Conservation (phyloP, 1,140 invertebrate species). For the Amyelois transitella region DNA sequence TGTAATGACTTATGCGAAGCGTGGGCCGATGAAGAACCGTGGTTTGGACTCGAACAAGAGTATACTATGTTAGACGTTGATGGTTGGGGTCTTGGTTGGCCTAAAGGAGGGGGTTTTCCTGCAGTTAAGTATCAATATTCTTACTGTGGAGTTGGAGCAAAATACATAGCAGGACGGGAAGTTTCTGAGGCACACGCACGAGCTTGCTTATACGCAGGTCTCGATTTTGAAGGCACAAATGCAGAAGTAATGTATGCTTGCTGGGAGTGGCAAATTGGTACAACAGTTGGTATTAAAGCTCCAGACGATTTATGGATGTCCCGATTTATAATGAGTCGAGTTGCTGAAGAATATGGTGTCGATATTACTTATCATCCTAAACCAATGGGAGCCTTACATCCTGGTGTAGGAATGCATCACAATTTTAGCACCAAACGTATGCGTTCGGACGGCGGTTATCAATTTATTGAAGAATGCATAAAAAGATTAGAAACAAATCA, state of each 20-base stretch:
- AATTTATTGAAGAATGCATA: constrained; percentile 84
- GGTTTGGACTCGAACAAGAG: constrained; percentile 94
- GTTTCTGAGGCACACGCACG: constrained; percentile 82
- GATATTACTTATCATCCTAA: constrained; percentile 92
- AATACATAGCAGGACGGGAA: constrained; percentile 92
- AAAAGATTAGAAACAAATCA: constrained; percentile 89
- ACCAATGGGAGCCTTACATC: constrained; percentile 93
- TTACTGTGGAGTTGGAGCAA: constrained; percentile 94
- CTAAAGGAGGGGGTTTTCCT: constrained; percentile 84
- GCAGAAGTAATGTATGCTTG: constrained; percentile 97
- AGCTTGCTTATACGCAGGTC: constrained; percentile 90
- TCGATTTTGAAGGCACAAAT: constrained; percentile 93
- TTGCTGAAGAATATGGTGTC: constrained; percentile 94
- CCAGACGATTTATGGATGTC: constrained; percentile 95
- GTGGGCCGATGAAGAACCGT: constrained; percentile 87
- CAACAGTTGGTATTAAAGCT: constrained; percentile 87
- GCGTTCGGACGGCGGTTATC: constrained; percentile 86
- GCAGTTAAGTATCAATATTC: constrained; percentile 77
- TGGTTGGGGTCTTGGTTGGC: constrained; percentile 89
- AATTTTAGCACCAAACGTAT: constrained; percentile 94
- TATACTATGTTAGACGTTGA: constrained; percentile 90
- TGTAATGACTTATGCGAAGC: constrained; percentile 85
- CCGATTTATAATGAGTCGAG: constrained; percentile 87
- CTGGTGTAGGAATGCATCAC: constrained; percentile 92
- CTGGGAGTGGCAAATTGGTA: constrained; percentile 85